Conservation (phyloP, 2,797 vertebrate genomes). For the Sparidentex hasta region DNA sequence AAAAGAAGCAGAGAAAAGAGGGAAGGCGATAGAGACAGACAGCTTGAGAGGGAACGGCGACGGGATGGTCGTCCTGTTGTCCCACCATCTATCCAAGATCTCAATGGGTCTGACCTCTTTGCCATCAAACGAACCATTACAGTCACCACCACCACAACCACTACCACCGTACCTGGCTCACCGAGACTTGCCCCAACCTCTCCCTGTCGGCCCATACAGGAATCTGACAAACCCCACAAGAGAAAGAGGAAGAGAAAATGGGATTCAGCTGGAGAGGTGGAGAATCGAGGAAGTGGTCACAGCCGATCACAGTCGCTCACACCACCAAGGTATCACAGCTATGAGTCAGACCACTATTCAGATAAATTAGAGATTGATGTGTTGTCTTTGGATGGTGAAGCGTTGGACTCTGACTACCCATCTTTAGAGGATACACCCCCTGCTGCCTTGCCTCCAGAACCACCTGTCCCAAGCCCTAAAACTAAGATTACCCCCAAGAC, state of each 20-base stretch:
- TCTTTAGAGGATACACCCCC: constrained; percentile 85
- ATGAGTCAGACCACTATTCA: constrained; percentile 83
- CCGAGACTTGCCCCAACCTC: constrained; percentile 70
- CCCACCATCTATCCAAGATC: constrained; percentile 94
- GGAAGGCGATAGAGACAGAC: constrained; percentile 80
- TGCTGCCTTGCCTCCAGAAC: constrained; percentile 73
- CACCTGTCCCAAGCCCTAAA: constrained; percentile 78
- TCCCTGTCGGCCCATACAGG: constrained; percentile 64
- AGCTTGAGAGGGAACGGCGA: constrained; percentile 77
- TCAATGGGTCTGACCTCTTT: constrained; percentile 93
- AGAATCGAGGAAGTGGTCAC: constrained; percentile 61
- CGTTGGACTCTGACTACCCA: constrained; percentile 88
- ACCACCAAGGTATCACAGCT: constrained; percentile 77
- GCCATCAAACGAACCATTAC: constrained; percentile 96
- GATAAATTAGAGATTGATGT: constrained; percentile 85
- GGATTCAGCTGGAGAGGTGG: constrained; percentile 69
- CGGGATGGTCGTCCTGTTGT: constrained; percentile 90
- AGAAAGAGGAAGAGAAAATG: constrained; percentile 85
- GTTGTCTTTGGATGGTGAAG: constrained; percentile 87
- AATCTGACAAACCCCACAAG: constrained; percentile 79
- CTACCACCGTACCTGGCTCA: constrained; percentile 84
- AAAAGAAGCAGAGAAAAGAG: constrained; percentile 79
- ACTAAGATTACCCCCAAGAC: constrained; percentile 72
- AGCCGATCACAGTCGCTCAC: constrained; percentile 79
- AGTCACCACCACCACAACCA: constrained; percentile 88